Evolutionary conservation across 2,888 invertebrate genomes (phyloP), one percentile per base, ranked within the genome.

Genomic region (Gastracanthus pulcherrimus): DNA sequence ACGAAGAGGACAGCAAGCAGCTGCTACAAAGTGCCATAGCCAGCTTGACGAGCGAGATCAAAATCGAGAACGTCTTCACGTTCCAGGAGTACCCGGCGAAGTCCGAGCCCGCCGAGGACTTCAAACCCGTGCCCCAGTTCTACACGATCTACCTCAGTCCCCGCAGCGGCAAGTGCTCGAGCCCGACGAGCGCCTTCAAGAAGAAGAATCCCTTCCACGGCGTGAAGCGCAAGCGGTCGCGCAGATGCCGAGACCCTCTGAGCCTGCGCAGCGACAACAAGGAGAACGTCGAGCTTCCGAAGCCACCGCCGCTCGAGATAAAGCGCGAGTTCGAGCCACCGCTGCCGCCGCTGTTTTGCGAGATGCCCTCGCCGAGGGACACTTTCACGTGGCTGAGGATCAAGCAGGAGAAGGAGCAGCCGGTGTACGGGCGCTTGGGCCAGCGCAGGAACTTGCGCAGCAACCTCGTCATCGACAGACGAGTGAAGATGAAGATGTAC

Each of bases 1-100:
- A 7, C 16, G 58, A 72, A 79, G 72, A 79, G 79, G 79, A 79
- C 36, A 67, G 7, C 31, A 51, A 64, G 29, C 64, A 26, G 26
- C 36, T 6, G 1, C 11, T 67, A 13, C 58, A 67, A 41, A 31
- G 11, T 31, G 34, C 9, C n/a, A 45, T 69, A 36, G 3, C 45
- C 1, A 66, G 19, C 19, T 55, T 41, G 11, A 72, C 31, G 41
- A 62, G 45, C n/a, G 48, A 64, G 3, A 75, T 75, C 26, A 75
- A 64, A 36, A 64, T 75, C 3, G 75, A 64, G 16, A 75, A 36
- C 29, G 64, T 64, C 5, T 75, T 36, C 64, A 75, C 75, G 7
- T 75, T 48, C 45, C 23, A 34, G 13, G 48, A 66, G 9, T 34
- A 31, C 6, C 62, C 36, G 16, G 6, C 23, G n/a, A 75, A 75